These are phyloP conservation scores for Tipula unca DNA, from an alignment of 2,888 invertebrate genomes.

Conservation along the genomic window DNA sequence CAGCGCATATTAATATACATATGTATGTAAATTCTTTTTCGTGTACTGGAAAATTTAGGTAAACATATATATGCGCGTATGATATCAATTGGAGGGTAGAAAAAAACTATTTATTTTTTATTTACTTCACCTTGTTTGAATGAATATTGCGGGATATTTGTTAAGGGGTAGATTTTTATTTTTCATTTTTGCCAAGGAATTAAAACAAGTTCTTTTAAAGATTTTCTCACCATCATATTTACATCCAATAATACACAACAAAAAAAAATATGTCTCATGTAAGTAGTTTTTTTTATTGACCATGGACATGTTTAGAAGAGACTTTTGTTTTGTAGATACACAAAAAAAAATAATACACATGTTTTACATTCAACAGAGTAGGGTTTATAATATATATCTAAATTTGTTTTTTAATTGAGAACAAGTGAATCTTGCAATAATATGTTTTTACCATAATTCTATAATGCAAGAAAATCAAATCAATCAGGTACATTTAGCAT, in stretches of 20 bases:
- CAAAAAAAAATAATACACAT: background rate
- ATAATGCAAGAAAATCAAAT: too few relatives aligned
- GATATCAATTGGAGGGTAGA: background rate
- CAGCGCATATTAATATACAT: background rate
- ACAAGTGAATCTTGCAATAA: background rate
- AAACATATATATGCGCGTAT: background rate
- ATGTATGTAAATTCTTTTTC: background rate
- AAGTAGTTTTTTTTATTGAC: background rate
- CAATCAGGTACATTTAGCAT: too few relatives aligned
- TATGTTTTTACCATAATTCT: too few relatives aligned
- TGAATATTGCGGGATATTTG: background rate
- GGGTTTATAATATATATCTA: background rate
- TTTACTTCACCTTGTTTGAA: constrained; percentile 8
- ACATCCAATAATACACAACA: background rate
- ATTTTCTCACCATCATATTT: constrained; percentile 8
- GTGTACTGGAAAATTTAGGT: background rate
- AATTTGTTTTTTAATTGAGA: background rate
- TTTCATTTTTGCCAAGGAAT: background rate
- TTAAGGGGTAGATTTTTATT: background rate
- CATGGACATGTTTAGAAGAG: background rate
- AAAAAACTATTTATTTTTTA: background rate
- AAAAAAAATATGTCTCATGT: background rate
- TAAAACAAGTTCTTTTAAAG: constrained; percentile 8
- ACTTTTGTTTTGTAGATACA: background rate
- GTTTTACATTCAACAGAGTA: background rate